Base-by-base conservation (phyloP, 2,113 vertebrate species). In the Paraplagusia blochii region DNA sequence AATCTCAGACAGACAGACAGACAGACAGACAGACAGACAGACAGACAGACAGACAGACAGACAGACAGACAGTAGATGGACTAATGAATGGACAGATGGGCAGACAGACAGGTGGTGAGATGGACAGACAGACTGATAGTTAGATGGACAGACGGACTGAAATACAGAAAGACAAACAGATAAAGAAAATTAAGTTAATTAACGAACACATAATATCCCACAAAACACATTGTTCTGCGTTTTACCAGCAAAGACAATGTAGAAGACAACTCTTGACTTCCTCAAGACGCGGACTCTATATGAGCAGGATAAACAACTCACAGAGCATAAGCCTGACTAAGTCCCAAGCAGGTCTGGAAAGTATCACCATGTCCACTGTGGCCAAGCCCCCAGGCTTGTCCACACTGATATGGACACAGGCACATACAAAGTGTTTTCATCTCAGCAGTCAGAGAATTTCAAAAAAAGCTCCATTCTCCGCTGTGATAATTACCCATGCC, bases 401-500 rank as follows among this genome's bases (percentile, higher is more conserved):
- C 16, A 59, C 64, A 73, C 50, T 35, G 39, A 58, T 62, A 66
- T 58, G 68, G 40, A 57, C 36, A 48, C 33, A 63, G 35, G 15
- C 54, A 54, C 56, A 48, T 43, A 58, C 58, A 44, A 53, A 63
- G 51, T 76, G 73, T 70, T 87, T 66, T 61, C 58, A 83, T 57
- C 70, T 79, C 68, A 65, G 82, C 80, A 82, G 77, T 79, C 71
- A 60, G 63, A 87, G 72, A 71, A 72, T 82, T 79, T 84, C 59
- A 84, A 74, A 81, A 74, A 81, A 85, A 82, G 83, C 66, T 75
- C 79, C 72, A 76, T 80, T 80, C 82, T 83, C 77, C 65, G 53
- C 80, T 84, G 85, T 81, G 88, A 89, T 90, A 89, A 91, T 91
- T 89, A 89, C 88, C 87, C 81, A 82, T 80, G 82, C 77, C 83